Evolutionary conservation across 2,888 invertebrate species (phyloP).

Genomic region (Chelonus formosanus): DNA sequence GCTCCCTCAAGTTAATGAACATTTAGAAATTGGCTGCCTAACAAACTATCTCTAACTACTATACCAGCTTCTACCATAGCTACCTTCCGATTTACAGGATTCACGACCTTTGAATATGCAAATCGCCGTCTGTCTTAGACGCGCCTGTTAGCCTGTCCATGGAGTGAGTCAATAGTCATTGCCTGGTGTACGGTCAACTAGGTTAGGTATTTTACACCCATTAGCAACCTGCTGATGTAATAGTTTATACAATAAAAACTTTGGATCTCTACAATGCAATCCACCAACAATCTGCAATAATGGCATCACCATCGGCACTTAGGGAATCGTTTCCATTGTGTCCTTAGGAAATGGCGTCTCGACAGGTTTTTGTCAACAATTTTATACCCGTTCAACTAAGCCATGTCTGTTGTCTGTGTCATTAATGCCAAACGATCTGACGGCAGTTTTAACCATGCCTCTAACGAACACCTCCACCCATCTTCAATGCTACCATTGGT

Average conservation of each 20-base stretch:
- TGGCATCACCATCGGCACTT: neutral
- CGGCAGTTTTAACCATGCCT: constrained; percentile 41
- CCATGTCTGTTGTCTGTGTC: constrained; percentile 33
- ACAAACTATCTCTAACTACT: constrained; percentile 43
- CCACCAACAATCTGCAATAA: constrained; percentile 1
- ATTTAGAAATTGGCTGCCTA: constrained; percentile 50
- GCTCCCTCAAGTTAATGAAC: constrained; percentile 48
- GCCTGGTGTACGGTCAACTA: constrained; percentile 20
- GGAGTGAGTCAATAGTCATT: constrained; percentile 42
- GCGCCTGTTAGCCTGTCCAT: constrained; percentile 47
- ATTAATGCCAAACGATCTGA: constrained; percentile 46
- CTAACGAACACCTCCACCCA: constrained; percentile 43
- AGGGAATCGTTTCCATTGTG: constrained; percentile 15
- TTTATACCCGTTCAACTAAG: constrained; percentile 38
- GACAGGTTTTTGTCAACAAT: constrained; percentile 34
- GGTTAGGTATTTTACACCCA: constrained; percentile 2
- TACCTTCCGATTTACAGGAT: constrained; percentile 40
- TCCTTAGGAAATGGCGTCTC: constrained; percentile 1
- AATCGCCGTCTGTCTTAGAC: constrained; percentile 53
- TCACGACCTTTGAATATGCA: constrained; percentile 57
- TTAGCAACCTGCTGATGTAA: constrained; percentile 4
- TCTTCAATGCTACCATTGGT: constrained; percentile 21
- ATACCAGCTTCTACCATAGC: constrained; percentile 26
- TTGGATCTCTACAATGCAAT: neutral
- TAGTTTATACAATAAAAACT: neutral